phyloP scores from a whole-genome alignment of 2,797 vertebrate species.

The Cynopterus sphinx region DNA sequence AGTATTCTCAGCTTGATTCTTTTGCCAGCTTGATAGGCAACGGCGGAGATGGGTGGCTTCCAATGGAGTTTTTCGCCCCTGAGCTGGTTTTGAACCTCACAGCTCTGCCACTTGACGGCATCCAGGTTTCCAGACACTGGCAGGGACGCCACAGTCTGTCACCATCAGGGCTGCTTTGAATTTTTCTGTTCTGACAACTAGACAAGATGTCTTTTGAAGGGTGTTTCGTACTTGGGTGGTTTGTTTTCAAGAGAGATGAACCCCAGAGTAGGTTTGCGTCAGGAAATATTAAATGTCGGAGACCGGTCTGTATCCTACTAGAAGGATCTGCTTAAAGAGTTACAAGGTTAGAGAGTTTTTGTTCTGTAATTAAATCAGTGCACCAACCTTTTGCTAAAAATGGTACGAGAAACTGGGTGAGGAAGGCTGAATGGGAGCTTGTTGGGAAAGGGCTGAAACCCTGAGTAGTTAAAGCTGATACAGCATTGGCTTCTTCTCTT shows the following conservation, averaged over 20 bases:
- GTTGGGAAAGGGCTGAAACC: neutral
- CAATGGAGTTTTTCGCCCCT: neutral
- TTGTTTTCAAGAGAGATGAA: conserved; percentile 41
- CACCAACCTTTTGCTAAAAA: neutral
- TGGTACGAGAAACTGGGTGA: neutral
- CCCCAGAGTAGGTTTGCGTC: conserved; percentile 1
- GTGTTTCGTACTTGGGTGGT: conserved; percentile 52
- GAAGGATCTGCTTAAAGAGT: neutral
- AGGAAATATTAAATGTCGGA: conserved; percentile 3
- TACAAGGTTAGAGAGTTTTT: neutral
- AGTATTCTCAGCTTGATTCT: conserved; percentile 44
- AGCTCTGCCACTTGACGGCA: conserved; percentile 59
- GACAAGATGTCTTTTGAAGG: conserved; percentile 67
- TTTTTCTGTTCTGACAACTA: conserved; percentile 60
- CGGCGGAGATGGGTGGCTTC: conserved; percentile 45
- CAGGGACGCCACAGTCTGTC: conserved; percentile 60
- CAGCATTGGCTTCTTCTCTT: neutral
- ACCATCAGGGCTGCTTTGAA: conserved; percentile 6
- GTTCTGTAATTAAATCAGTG: neutral
- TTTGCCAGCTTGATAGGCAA: conserved; percentile 61
- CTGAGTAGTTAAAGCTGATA: neutral
- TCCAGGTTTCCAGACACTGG: conserved; percentile 43
- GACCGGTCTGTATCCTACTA: neutral
- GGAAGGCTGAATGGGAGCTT: neutral
- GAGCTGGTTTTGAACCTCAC: conserved; percentile 28